phyloP scores from a whole-genome alignment of 2,888 invertebrate genomes.

The Helobdella robusta region DNA sequence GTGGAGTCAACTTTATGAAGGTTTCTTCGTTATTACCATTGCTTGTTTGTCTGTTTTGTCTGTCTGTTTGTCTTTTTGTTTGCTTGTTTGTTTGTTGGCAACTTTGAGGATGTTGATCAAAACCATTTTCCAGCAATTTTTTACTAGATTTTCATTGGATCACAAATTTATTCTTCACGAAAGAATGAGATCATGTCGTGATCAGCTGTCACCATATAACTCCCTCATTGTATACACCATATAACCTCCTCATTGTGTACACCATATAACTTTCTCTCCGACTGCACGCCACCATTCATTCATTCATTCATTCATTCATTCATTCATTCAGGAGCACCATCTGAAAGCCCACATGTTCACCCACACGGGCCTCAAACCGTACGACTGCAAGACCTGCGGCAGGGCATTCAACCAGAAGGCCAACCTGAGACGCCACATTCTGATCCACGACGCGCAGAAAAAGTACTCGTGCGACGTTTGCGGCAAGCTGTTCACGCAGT shows the following conservation, averaged over 20 bases:
- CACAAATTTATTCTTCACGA: too few species aligned
- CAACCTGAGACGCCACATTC: conserved; percentile 48
- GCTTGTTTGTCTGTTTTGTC: too few species aligned
- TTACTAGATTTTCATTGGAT: too few species aligned
- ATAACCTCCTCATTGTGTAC: too few species aligned
- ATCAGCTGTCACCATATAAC: background rate
- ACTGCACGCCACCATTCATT: conserved; percentile 10
- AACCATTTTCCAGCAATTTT: too few species aligned
- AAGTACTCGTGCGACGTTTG: conserved; percentile 47
- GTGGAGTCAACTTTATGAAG: conserved; percentile 51
- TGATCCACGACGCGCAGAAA: conserved; percentile 46
- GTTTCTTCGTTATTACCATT: too few species aligned
- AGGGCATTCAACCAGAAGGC: conserved; percentile 49
- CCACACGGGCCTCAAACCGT: conserved; percentile 48
- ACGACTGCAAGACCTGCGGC: conserved; percentile 44
- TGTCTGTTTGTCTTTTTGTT: too few species aligned
- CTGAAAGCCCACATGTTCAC: conserved; percentile 49
- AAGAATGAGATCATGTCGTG: too few species aligned
- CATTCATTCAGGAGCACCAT: conserved; percentile 47
- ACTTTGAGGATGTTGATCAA: too few species aligned
- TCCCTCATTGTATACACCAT: background rate
- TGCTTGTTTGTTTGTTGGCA: too few species aligned
- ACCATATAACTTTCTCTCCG: background rate
- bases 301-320: background rate
- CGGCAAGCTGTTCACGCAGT: conserved; percentile 48